A percentile compares a stretch with the other conserved stretches of the same genome.
These are phyloP conservation scores for Mesocentrotus franciscanus DNA, from an alignment of 53 echinoderm and acorn worm genomes.

Conservation along the genomic window DNA sequence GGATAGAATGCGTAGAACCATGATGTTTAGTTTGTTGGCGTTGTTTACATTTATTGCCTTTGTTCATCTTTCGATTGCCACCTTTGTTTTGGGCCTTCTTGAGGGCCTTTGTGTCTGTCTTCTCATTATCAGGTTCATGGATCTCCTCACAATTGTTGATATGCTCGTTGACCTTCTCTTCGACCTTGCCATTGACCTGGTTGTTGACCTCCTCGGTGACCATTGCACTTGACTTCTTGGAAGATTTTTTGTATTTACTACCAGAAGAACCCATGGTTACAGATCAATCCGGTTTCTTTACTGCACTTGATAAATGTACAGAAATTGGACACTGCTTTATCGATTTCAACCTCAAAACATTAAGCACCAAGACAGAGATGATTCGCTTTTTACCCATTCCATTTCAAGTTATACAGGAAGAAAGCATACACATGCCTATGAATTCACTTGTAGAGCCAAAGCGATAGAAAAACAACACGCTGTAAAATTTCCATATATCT, in stretches of 20 bases:
- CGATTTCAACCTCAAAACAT: neutral
- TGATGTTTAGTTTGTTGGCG: constrained; percentile 57
- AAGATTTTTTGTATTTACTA: constrained; percentile 50
- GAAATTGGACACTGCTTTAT: neutral
- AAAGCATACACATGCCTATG: neutral
- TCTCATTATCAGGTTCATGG: neutral
- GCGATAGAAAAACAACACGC: neutral
- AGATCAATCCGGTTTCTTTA: neutral
- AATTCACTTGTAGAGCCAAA: neutral
- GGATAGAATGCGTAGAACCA: constrained; percentile 6
- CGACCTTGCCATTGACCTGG: neutral
- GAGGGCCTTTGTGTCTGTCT: neutral
- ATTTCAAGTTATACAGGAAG: neutral
- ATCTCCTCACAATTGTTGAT: constrained; percentile 26
- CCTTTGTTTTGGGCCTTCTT: constrained; percentile 37
- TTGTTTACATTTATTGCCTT: constrained; percentile 49
- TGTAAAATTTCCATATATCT: neutral
- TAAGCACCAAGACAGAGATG: neutral
- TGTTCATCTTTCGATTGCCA: constrained; percentile 33
- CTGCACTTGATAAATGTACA: neutral
- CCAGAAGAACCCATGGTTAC: constrained; percentile 4
- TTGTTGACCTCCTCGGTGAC: neutral
- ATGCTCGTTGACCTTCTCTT: neutral
- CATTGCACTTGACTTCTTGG: neutral
- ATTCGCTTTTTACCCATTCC: neutral